Evolutionary conservation across 2,113 vertebrate genomes (phyloP).

Genomic region (Paramormyrops kingsleyae): DNA sequence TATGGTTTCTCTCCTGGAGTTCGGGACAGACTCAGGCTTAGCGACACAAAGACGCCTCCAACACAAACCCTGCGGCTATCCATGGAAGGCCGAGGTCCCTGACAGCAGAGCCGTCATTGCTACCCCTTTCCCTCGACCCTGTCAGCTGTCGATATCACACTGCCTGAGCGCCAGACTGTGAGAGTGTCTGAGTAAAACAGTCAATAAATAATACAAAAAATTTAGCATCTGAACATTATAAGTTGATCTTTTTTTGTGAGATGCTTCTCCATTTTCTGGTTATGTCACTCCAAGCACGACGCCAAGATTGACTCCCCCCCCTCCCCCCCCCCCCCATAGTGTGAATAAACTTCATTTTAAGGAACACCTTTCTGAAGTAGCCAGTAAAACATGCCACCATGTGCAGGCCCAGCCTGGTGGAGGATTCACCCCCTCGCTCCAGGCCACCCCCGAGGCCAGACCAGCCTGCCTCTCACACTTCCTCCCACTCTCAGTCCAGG

Average conservation of each 20-base stretch:
- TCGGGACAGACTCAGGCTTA: background rate
- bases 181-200: background rate
- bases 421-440: background rate
- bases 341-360: background rate
- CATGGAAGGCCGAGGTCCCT: background rate
- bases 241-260: background rate
- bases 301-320: background rate
- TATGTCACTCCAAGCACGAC: background rate
- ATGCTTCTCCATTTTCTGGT: background rate
- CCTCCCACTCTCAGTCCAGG: background rate
- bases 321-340: background rate
- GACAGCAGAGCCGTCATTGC: background rate
- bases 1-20: slow-evolving; percentile 89
- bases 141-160: background rate
- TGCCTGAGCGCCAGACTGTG: background rate
- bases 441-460: background rate
- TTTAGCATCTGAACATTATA: background rate
- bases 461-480: background rate
- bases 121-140: background rate
- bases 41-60: background rate
- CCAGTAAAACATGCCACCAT: background rate
- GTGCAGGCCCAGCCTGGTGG: background rate
- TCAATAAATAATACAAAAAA: background rate
- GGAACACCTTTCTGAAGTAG: background rate
- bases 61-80: background rate